Evolutionary conservation across 1,140 invertebrate genomes (phyloP).

Genomic region (Frieseomelitta varia): DNA sequence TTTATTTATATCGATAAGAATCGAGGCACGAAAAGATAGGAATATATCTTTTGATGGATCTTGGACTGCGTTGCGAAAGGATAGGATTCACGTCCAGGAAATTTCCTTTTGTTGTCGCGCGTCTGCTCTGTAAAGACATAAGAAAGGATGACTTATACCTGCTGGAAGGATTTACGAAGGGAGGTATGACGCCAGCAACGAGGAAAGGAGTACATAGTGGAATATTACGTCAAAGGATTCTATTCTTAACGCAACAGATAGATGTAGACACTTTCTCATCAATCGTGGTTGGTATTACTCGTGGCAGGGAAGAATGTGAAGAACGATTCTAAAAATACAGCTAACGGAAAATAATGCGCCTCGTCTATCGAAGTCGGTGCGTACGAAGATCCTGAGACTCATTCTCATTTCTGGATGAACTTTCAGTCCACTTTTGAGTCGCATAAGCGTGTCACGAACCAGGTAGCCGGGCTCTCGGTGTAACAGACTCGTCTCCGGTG

Average conservation of each 20-base stretch:
- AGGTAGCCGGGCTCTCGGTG: neutral
- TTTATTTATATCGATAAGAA: neutral
- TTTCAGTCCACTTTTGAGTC: conserved; percentile 12
- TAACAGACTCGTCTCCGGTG: conserved; percentile 33
- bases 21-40: neutral
- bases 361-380: neutral
- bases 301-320: neutral
- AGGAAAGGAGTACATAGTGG: no score
- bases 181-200: neutral
- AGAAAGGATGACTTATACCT: neutral
- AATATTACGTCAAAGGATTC: neutral
- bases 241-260: conserved; percentile 1
- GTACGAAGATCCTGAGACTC: neutral
- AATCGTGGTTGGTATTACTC: neutral
- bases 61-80: neutral
- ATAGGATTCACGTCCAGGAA: neutral
- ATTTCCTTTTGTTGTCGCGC: neutral
- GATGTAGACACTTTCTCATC: no score
- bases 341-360: neutral
- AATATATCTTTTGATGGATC: neutral
- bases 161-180: neutral
- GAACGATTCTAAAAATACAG: neutral
- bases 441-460: conserved; percentile 19
- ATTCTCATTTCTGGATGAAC: conserved; percentile 7
- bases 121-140: neutral